Base-by-base conservation (phyloP, 2,797 vertebrate species). In the Syncerus caffer region DNA sequence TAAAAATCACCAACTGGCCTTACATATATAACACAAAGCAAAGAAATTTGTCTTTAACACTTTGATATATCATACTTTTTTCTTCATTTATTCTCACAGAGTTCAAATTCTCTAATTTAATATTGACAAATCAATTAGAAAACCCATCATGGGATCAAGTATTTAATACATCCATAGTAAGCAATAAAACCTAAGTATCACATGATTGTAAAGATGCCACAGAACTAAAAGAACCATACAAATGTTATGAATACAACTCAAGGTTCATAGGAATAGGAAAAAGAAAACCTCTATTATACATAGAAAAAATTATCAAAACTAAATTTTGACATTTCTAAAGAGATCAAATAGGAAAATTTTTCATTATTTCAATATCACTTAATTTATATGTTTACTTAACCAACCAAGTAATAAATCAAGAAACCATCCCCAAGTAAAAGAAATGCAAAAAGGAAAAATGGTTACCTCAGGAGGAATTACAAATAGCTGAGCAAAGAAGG, bases 61-160 rank as follows among this genome's bases (percentile, higher is more conserved):
- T 13, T 88, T 89, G 9, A 74, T 74, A 55, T 34, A 96, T 85
- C 27, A 93, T 71, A 21, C 0, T 79, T 47, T 91, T 89, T 78
- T 95, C 29, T 57, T 89, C 2, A 87, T 91, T 96, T 53, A 64
- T 96, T 96, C 7, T 89, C 76, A 88, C 14, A 88, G 31, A 96
- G 94, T 80, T 91, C 92, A 95, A 90, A 2, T 27, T 82, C 90
- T 50, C 16, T 95, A 74, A 82, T 15, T 80, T 85, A 82, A 83
- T 76, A 51, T 82, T 96, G 25, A 62, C 17, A 89, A 95, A 34
- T 29, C 19, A 86, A 34, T 85, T 94, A 79, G 62, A 88, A 91
- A 60, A 85, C 13, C 5, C 6, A 84, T 80, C 17, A 62, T 45
- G 11, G 6, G 34, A 89, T 93, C 53, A 89, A 91, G 23, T 53